Conservation (phyloP, 2,113 vertebrate genomes). For the Hippocampus guttulatus region DNA sequence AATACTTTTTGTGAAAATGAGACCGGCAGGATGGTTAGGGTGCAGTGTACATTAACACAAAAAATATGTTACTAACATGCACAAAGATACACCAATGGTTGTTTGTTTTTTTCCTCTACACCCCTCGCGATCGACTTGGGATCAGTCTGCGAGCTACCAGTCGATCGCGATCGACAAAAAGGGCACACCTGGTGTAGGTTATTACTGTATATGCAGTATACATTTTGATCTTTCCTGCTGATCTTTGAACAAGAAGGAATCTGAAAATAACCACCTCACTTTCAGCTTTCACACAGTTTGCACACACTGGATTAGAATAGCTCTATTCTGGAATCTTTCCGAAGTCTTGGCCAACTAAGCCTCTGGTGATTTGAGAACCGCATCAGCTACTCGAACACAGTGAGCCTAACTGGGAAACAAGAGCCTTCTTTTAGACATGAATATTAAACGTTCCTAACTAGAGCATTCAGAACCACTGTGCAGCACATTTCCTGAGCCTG, state of each 20-base stretch:
- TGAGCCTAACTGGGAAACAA: conserved; percentile 51
- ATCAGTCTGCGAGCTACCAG: too few species aligned
- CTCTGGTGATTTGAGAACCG: conserved; percentile 52
- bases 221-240: background rate
- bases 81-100: too few species aligned
- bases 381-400: conserved; percentile 58
- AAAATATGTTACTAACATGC: too few species aligned
- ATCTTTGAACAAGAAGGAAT: conserved; percentile 25
- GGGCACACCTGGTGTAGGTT: background rate
- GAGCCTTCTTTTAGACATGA: conserved; percentile 55
- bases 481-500: conserved; percentile 53
- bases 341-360: conserved; percentile 50
- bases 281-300: conserved; percentile 35
- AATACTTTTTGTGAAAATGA: too few species aligned
- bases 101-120: too few species aligned
- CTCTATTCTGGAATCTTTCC: conserved; percentile 51
- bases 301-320: conserved; percentile 36
- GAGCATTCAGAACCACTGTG: conserved; percentile 45
- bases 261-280: conserved; percentile 34
- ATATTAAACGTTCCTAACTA: conserved; percentile 66
- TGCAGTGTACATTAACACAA: too few species aligned
- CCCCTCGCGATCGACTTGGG: too few species aligned
- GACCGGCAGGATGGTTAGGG: too few species aligned
- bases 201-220: background rate
- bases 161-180: too few species aligned